phyloP scores from a whole-genome alignment of 2,888 invertebrate genomes.

The Pristionchus fissidentatus region DNA sequence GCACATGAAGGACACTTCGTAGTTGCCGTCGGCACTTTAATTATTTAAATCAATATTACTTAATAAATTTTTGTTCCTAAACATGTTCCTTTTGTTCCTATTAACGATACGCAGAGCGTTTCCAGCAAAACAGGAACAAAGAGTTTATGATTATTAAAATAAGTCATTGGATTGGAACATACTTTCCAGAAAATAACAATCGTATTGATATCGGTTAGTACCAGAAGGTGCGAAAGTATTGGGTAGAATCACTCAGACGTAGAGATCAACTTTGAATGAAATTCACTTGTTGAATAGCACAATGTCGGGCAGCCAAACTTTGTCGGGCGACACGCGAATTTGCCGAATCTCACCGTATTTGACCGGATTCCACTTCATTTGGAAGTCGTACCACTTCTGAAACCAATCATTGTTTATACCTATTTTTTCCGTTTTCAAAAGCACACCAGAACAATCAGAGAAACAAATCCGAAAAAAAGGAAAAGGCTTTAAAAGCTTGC shows the following conservation, averaged over 20 bases:
- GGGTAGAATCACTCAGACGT: no score
- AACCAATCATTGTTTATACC: no score
- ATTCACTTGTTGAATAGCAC: slow-evolving; percentile 77
- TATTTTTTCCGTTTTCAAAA: no score
- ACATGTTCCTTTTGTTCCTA: not conserved
- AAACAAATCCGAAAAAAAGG: not conserved
- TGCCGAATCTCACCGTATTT: slow-evolving; percentile 77
- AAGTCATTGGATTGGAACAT: no score
- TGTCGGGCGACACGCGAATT: slow-evolving; percentile 76
- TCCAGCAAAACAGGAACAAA: no score
- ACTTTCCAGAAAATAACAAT: no score
- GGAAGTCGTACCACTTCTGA: slow-evolving; percentile 75
- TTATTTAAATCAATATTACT: no score
- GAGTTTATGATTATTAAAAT: not conserved
- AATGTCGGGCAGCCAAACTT: slow-evolving; percentile 79
- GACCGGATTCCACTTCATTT: slow-evolving; percentile 77
- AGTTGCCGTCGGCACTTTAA: slow-evolving; percentile 96
- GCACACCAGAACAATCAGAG: not conserved
- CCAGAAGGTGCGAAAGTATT: no score
- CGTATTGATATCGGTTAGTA: no score
- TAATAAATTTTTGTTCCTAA: no score
- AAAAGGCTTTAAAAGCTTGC: no score
- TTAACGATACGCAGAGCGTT: not conserved
- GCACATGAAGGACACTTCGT: slow-evolving; percentile 97
- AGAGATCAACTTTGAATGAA: not conserved